Evolutionary conservation across 2,797 vertebrate genomes (phyloP).

Genomic region (Ctenochaetus hawaiiensis): DNA sequence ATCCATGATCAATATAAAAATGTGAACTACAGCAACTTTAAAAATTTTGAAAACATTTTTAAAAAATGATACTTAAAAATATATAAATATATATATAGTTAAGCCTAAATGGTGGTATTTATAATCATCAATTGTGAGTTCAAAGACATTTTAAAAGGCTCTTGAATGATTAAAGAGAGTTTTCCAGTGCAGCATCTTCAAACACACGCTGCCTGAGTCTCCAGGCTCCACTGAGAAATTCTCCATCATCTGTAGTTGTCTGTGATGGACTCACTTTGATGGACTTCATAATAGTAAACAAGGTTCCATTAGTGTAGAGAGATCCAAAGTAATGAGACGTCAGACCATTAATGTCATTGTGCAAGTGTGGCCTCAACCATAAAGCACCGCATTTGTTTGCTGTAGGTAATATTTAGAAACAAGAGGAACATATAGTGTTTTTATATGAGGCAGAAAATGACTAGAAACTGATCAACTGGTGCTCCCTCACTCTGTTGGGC

Average conservation of each 20-base stretch:
- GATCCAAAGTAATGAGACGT: slow-evolving; percentile 14
- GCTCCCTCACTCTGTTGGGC: slow-evolving; percentile 29
- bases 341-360: neutral
- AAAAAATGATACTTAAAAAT: neutral
- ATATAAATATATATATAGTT: neutral
- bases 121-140: neutral
- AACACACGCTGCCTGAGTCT: slow-evolving; percentile 10
- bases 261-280: slow-evolving; percentile 9
- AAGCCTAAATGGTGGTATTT: neutral
- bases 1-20: neutral
- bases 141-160: neutral
- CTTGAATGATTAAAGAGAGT: slow-evolving; percentile 24
- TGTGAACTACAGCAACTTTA: neutral
- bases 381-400: slow-evolving; percentile 7
- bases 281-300: neutral
- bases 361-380: neutral
- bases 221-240: neutral
- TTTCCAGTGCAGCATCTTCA: slow-evolving; percentile 13
- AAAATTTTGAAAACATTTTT: neutral
- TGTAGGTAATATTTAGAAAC: slow-evolving; percentile 30
- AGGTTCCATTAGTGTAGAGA: slow-evolving; percentile 1
- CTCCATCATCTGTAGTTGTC: slow-evolving; percentile 3
- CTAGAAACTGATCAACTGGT: slow-evolving; percentile 36
- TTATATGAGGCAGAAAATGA: slow-evolving; percentile 13
- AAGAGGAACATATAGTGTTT: slow-evolving; percentile 19